These are phyloP conservation scores for Pseudomyrmex cubaensis DNA, from an alignment of 1,140 invertebrate genomes.

Conservation along the genomic window DNA sequence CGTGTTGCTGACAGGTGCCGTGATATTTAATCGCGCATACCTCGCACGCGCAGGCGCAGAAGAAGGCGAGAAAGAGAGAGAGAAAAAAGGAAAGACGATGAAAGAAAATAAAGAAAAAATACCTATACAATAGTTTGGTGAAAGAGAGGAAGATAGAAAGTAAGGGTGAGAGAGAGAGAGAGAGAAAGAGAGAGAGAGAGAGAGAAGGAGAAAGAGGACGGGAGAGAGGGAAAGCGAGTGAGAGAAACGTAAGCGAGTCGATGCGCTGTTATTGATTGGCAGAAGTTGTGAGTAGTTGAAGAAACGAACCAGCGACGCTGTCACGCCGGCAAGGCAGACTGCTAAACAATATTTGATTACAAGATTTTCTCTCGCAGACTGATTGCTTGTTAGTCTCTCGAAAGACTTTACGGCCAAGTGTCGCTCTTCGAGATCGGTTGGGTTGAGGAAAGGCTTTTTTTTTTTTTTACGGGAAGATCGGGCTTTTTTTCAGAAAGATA, in stretches of 20 bases:
- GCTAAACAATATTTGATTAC: conserved; percentile 39
- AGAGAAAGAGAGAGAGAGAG: conserved; percentile 18
- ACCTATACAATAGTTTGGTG: not conserved
- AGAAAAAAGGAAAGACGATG: conserved; percentile 17
- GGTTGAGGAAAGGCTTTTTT: not conserved
- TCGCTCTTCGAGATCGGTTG: not conserved
- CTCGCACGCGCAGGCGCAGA: conserved; percentile 13
- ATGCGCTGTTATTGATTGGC: conserved; percentile 81
- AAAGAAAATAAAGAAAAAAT: conserved; percentile 19
- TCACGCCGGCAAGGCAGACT: conserved; percentile 60
- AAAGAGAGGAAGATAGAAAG: conserved; percentile 30
- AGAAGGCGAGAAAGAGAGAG: conserved; percentile 31
- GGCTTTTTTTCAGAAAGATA: conserved; percentile 24
- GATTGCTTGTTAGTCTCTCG: conserved; percentile 19
- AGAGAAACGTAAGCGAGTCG: conserved; percentile 67
- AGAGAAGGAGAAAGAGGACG: conserved; percentile 41
- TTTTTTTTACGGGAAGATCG: conserved; percentile 22
- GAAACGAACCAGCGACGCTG: conserved; percentile 69
- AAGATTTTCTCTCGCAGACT: not conserved
- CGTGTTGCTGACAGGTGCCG: conserved; percentile 10
- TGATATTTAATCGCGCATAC: conserved; percentile 17
- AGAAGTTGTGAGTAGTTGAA: conserved; percentile 70
- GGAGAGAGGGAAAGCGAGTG: conserved; percentile 47
- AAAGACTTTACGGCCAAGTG: conserved; percentile 25
- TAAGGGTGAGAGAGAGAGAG: conserved; percentile 27